These are phyloP conservation scores for Protula sp. DNA, from an alignment of 2,888 invertebrate species.

Conservation along the genomic window DNA sequence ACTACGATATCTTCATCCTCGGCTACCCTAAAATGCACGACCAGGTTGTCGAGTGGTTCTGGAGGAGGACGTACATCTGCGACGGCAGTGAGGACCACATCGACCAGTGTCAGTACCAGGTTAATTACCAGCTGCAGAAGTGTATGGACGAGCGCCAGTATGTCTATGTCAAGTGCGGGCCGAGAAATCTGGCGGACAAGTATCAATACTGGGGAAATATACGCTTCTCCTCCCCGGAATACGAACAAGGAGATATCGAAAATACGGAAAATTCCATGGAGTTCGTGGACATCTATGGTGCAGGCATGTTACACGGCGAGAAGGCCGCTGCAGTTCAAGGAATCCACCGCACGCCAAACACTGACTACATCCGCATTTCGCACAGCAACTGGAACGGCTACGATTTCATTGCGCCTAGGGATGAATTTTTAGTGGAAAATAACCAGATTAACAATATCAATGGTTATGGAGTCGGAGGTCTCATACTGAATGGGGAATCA, in stretches of 20 bases:
- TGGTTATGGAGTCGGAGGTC: constrained; percentile 83
- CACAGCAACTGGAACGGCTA: constrained; percentile 86
- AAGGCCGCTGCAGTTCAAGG: constrained; percentile 83
- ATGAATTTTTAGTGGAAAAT: constrained; percentile 59
- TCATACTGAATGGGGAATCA: constrained; percentile 83
- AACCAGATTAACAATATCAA: constrained; percentile 64
- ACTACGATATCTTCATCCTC: constrained; percentile 47
- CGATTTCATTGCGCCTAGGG: constrained; percentile 81
- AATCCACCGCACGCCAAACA: constrained; percentile 80
- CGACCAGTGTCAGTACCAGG: constrained; percentile 63
- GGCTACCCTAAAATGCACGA: constrained; percentile 47
- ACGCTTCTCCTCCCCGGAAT: constrained; percentile 77
- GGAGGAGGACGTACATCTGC: constrained; percentile 48
- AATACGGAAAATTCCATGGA: constrained; percentile 70
- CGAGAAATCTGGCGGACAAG: constrained; percentile 35
- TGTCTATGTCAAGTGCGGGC: constrained; percentile 87
- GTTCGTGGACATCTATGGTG: constrained; percentile 74
- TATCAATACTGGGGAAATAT: constrained; percentile 82
- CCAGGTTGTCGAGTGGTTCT: constrained; percentile 42
- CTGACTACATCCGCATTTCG: constrained; percentile 71
- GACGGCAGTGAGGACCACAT: constrained; percentile 53
- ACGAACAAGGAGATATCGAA: constrained; percentile 63
- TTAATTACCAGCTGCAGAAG: constrained; percentile 61
- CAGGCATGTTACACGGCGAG: constrained; percentile 91
- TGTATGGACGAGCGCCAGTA: constrained; percentile 78